These are phyloP conservation scores for Phyto melanocephala DNA, from an alignment of 2,888 invertebrate species.

Conservation along the genomic window DNA sequence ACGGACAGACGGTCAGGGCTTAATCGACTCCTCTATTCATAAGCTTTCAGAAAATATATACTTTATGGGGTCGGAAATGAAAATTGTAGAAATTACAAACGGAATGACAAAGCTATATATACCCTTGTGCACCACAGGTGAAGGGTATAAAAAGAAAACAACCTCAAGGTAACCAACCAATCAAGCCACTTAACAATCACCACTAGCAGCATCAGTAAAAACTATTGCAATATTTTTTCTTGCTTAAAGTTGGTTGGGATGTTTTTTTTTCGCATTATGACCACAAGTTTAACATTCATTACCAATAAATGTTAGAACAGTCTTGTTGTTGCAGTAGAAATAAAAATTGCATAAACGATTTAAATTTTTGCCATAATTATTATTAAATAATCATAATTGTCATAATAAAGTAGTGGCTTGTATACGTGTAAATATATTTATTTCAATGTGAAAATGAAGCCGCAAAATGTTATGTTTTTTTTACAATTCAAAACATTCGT, in stretches of 20 bases:
- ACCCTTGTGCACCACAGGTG: too few species aligned
- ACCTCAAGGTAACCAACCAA: slow-evolving; percentile 43
- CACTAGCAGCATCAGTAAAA: neutral
- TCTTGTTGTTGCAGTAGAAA: neutral
- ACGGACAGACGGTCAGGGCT: too few species aligned
- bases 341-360: neutral
- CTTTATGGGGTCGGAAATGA: too few species aligned
- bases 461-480: slow-evolving; percentile 27
- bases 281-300: neutral
- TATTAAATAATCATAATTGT: slow-evolving; percentile 12
- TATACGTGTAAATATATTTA: neutral
- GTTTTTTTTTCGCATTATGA: neutral
- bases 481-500: neutral
- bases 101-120: too few species aligned
- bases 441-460: slow-evolving; percentile 37
- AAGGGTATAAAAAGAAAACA: too few species aligned
- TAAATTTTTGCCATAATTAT: slow-evolving; percentile 1
- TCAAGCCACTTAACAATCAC: neutral
- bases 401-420: neutral
- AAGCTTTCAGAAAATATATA: too few species aligned
- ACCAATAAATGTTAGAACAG: neutral
- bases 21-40: too few species aligned
- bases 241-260: neutral
- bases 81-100: too few species aligned
- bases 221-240: neutral